These are phyloP conservation scores for Ceyx erithaca DNA, from an alignment of 2,797 vertebrate genomes.

Conservation along the genomic window DNA sequence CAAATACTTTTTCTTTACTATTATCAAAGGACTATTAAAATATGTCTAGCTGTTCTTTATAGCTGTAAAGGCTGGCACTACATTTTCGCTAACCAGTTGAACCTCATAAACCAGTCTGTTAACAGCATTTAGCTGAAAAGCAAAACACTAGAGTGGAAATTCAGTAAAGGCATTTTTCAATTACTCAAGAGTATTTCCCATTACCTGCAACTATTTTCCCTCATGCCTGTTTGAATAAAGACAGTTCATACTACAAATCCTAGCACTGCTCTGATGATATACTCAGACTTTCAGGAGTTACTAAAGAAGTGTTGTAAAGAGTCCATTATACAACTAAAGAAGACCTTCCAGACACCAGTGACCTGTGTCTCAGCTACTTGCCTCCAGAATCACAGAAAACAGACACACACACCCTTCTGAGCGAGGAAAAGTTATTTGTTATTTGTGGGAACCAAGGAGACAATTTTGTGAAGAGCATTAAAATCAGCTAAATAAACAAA, in stretches of 20 bases:
- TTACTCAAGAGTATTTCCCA: not conserved
- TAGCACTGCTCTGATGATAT: not conserved
- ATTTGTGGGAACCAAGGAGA: not conserved
- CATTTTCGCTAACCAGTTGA: not conserved
- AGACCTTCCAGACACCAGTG: not conserved
- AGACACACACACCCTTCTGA: not conserved
- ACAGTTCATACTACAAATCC: not conserved
- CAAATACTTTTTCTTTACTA: not conserved
- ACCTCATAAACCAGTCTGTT: not conserved
- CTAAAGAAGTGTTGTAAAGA: not conserved
- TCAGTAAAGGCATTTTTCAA: not conserved
- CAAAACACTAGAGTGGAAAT: not conserved
- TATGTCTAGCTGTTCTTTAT: not conserved
- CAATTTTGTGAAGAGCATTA: not conserved
- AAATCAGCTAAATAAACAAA: not conserved
- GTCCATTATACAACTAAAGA: not conserved
- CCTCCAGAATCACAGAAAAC: not conserved
- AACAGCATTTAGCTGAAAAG: not conserved
- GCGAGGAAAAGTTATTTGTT: not conserved
- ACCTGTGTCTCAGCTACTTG: not conserved
- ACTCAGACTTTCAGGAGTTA: not conserved
- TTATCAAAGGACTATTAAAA: not conserved
- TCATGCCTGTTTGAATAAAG: not conserved
- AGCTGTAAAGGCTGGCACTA: not conserved
- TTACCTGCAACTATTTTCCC: not conserved